Evolutionary conservation across 2,888 invertebrate genomes (phyloP), one percentile per base, ranked within the genome.

Genomic region (Calliopum simillimum): DNA sequence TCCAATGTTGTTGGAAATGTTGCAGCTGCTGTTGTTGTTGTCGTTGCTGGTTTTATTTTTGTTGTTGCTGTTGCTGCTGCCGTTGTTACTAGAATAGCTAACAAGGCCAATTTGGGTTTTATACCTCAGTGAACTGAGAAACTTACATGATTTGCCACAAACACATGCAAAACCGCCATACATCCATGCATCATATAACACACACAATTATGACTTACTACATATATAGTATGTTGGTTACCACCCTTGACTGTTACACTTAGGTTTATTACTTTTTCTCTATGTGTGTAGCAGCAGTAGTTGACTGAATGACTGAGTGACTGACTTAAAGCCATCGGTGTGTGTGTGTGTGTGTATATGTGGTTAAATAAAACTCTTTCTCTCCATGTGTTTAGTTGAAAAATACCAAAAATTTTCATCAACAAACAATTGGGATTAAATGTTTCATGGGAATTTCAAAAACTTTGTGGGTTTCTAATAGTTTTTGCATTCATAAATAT

Each of bases 51-150:
- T 59, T 6, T 64, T 41, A 11, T n/a, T 53, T 4, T 14, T 53
- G 21, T 51, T 19, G 23, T 53, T 33, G 2, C 47, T 43, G 8
- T 33, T 53, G 53, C 33, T 44, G n/a, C 41, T 47, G 58, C 4
- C 58, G n/a, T n/a, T n/a, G 3, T 21, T 21, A 6, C 41, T 53
- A 14, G 8, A 23, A 49, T 19, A 14, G 25, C 65, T 44, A 55
- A 65, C 65, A 53, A 55, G 65, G 65, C 65, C 55, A 55, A 65
- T 65, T 65, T 55, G 2, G 43, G 55, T 23, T 55, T 44, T 21
- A 55, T 55, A 55, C 21, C 53, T 55, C 55, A 55, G 23, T 44
- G 55, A 41, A 21, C 43, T 33, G 4, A 14, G 44, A 23, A 21
- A 33, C 53, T 44, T 44, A 65, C 44, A 55, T 21, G 41, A 12